Conservation (phyloP, 1,140 invertebrate species). For the Cherax quadricarinatus region DNA sequence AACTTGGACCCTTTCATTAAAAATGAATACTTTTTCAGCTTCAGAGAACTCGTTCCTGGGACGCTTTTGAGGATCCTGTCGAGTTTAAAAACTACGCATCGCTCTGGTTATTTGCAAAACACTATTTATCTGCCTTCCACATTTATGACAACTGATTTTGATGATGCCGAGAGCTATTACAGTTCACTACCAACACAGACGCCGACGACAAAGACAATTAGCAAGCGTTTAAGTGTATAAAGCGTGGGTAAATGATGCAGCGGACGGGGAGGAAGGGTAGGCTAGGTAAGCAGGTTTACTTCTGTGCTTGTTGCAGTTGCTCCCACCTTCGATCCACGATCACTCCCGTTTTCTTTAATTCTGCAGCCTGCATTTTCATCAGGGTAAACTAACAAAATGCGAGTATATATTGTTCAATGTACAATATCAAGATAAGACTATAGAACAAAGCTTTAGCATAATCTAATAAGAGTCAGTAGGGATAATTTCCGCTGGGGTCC, state of each 20-base stretch:
- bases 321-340: not conserved
- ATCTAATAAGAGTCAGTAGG: too few relatives aligned
- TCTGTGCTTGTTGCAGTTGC: not conserved
- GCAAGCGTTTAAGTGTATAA: not conserved
- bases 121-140: not conserved
- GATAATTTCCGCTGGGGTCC: too few relatives aligned
- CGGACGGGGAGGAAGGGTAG: not conserved
- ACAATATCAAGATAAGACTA: too few relatives aligned
- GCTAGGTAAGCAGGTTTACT: too few relatives aligned
- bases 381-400: too few relatives aligned
- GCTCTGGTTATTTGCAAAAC: not conserved
- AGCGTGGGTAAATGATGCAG: not conserved
- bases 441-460: too few relatives aligned
- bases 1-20: too few relatives aligned
- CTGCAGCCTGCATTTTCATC: too few relatives aligned
- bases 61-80: not conserved
- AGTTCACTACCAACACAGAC: not conserved
- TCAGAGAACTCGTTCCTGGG: not conserved
- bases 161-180: too few relatives aligned
- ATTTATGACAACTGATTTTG: not conserved
- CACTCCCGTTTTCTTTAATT: not conserved
- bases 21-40: too few relatives aligned
- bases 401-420: too few relatives aligned
- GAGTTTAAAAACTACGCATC: not conserved
- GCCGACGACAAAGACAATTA: not conserved